Percentiles rank a stretch among this genome's conserved stretches.
Evolutionary conservation across 2,888 invertebrate species (phyloP).

Genomic region (Tenthredo notha): DNA sequence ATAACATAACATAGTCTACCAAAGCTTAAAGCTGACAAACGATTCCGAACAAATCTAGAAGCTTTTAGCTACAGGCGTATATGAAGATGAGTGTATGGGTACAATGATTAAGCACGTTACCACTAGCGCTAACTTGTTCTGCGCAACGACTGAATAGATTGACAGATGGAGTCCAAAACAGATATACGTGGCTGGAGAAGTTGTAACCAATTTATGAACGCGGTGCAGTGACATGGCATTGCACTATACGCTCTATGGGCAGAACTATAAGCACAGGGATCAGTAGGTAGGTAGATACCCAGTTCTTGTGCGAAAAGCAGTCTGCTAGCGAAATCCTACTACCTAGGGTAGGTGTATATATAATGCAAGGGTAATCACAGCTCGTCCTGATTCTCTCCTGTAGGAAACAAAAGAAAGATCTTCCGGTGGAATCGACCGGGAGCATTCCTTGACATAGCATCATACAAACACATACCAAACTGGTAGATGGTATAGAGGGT

Average conservation of each 20-base stretch:
- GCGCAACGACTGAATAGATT: neutral
- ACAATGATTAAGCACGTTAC: too few species aligned
- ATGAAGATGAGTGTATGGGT: neutral
- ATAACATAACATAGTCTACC: neutral
- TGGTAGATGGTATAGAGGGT: neutral
- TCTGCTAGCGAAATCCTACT: neutral
- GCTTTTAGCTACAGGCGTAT: neutral
- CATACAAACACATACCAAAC: neutral
- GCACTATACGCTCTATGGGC: constrained; percentile 65
- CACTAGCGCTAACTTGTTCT: neutral
- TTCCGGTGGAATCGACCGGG: neutral
- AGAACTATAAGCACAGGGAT: neutral
- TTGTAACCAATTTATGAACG: constrained; percentile 74
- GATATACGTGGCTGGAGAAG: constrained; percentile 54
- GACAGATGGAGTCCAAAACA: neutral
- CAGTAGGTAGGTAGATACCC: neutral
- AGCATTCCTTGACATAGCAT: constrained; percentile 7
- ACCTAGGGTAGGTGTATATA: neutral
- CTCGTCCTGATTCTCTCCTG: neutral
- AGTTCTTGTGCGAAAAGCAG: neutral
- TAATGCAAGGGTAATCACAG: constrained; percentile 22
- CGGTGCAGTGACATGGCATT: constrained; percentile 70
- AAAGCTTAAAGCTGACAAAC: neutral
- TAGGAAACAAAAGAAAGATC: constrained; percentile 6
- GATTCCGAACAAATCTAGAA: neutral